Percentiles rank a stretch among this genome's conserved stretches.
phyloP scores from a whole-genome alignment of 2,888 invertebrate genomes.

The Archips crataeganus region DNA sequence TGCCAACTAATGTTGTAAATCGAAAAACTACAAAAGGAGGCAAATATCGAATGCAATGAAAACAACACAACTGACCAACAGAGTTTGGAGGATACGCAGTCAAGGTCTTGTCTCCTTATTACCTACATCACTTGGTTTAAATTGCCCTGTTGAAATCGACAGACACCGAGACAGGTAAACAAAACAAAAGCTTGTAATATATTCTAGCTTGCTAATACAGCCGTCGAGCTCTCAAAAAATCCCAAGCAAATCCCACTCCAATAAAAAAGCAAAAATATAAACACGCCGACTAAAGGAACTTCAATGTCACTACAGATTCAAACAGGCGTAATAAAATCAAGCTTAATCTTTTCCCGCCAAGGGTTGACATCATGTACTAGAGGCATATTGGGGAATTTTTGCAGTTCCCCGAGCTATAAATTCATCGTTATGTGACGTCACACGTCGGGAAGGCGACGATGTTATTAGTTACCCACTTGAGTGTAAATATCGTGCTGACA shows the following conservation, averaged over 20 bases:
- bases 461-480: conserved; percentile 25
- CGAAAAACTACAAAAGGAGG: not conserved
- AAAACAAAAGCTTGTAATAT: too few relatives aligned
- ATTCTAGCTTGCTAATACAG: too few relatives aligned
- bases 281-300: conserved; percentile 3
- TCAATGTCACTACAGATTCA: conserved; percentile 24
- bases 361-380: conserved; percentile 47
- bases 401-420: conserved; percentile 24
- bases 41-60: not conserved
- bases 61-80: not conserved
- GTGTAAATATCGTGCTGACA: conserved; percentile 28
- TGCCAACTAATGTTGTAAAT: not conserved
- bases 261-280: conserved; percentile 13
- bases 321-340: conserved; percentile 35
- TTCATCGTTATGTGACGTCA: conserved; percentile 40
- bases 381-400: conserved; percentile 45
- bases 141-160: too few relatives aligned
- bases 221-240: too few relatives aligned
- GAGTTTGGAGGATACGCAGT: too few relatives aligned
- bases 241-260: not conserved
- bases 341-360: conserved; percentile 45
- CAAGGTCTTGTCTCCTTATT: too few relatives aligned
- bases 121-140: too few relatives aligned
- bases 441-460: conserved; percentile 17
- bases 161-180: too few relatives aligned